phyloP scores from a whole-genome alignment of 1,140 invertebrate genomes.

The Amyelois transitella region DNA sequence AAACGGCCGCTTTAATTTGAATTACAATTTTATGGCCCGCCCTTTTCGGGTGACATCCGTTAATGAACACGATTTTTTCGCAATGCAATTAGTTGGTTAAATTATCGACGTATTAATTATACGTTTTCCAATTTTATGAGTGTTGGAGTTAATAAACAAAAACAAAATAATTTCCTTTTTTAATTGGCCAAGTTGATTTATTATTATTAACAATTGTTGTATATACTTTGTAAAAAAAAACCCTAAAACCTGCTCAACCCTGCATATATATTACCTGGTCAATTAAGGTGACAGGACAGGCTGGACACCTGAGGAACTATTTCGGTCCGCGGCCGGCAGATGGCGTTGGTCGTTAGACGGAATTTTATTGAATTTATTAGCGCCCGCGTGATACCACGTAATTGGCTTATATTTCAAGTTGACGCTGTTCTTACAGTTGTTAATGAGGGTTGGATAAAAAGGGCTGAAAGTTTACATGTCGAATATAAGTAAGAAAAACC shows the following conservation, averaged over 20 bases:
- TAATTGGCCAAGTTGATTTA: not conserved
- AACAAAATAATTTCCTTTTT: not conserved
- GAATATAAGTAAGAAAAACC: too few species aligned
- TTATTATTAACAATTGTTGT: not conserved
- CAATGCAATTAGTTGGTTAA: not conserved
- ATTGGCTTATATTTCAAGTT: not conserved
- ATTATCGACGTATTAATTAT: not conserved
- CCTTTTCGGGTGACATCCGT: not conserved
- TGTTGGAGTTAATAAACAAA: not conserved
- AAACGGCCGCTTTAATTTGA: not conserved
- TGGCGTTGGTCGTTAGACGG: not conserved
- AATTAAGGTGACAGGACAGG: not conserved
- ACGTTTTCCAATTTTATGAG: not conserved
- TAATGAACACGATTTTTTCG: not conserved
- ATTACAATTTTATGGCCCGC: not conserved
- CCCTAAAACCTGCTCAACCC: not conserved
- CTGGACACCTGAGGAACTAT: not conserved
- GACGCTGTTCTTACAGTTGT: not conserved
- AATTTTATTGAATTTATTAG: not conserved
- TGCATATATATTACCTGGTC: too few species aligned
- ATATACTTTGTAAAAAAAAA: not conserved
- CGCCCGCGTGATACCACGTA: not conserved
- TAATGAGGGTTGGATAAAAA: not conserved
- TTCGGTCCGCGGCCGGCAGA: not conserved
- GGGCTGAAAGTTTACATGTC: not conserved